phyloP scores from a whole-genome alignment of 2,888 invertebrate genomes.

The Morpho deidamia region DNA sequence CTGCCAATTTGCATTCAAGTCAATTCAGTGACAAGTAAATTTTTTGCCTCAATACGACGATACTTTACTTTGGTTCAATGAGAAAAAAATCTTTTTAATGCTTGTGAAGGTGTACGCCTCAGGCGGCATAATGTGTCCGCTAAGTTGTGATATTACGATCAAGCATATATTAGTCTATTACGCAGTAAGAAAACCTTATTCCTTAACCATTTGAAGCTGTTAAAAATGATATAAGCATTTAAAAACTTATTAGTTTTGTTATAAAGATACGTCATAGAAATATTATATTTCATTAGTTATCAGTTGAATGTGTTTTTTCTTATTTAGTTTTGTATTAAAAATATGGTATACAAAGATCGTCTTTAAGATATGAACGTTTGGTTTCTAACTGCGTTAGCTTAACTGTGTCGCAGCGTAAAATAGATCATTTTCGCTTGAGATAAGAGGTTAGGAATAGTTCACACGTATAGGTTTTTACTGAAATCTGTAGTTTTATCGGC shows the following conservation, averaged over 20 bases:
- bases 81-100: too few relatives aligned
- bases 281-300: neutral
- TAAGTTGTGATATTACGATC: too few relatives aligned
- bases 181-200: too few relatives aligned
- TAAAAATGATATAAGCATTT: neutral
- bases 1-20: too few relatives aligned
- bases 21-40: too few relatives aligned
- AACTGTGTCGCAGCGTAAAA: neutral
- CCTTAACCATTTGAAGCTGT: too few relatives aligned
- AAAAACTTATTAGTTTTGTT: neutral
- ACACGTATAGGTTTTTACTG: neutral
- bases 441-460: neutral
- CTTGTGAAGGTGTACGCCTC: too few relatives aligned
- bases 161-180: too few relatives aligned
- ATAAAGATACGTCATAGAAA: neutral
- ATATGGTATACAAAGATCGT: neutral
- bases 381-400: neutral
- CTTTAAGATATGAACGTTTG: neutral
- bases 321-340: neutral
- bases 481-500: too few relatives aligned
- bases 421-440: constrained; percentile 5
- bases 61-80: too few relatives aligned
- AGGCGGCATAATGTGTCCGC: too few relatives aligned
- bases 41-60: too few relatives aligned
- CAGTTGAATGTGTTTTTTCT: neutral